Conservation (phyloP, 2,888 invertebrate genomes). For the Theretra japonica region DNA sequence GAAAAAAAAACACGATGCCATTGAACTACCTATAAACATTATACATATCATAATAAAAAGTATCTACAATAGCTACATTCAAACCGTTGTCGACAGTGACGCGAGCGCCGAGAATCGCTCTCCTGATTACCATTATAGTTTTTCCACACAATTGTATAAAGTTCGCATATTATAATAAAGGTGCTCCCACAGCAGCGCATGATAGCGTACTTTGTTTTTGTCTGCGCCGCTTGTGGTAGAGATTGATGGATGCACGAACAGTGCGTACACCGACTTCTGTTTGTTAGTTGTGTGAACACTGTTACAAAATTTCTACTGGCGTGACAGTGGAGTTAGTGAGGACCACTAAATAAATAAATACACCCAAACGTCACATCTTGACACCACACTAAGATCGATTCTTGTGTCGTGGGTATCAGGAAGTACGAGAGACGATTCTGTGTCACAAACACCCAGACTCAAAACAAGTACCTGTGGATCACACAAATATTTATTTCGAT, state of each 20-base stretch:
- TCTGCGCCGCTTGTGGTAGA: background rate
- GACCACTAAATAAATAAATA: too few relatives aligned
- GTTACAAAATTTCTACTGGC: background rate
- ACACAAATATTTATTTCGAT: too few relatives aligned
- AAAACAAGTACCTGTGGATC: too few relatives aligned
- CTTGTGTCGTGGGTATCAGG: too few relatives aligned
- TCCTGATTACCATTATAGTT: conserved; percentile 33
- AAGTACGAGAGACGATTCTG: too few relatives aligned
- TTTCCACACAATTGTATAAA: conserved; percentile 29
- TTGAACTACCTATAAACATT: too few relatives aligned
- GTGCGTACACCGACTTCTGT: background rate
- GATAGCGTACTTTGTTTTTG: conserved; percentile 22
- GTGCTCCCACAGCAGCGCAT: conserved; percentile 12
- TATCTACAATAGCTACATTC: background rate
- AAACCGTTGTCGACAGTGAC: conserved; percentile 1
- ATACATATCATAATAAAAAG: background rate
- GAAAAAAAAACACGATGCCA: too few relatives aligned
- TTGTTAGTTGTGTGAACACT: background rate
- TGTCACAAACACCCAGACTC: too few relatives aligned
- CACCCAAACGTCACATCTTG: too few relatives aligned
- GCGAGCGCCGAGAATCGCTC: conserved; percentile 17
- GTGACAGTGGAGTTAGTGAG: too few relatives aligned
- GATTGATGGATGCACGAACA: background rate
- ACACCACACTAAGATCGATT: too few relatives aligned
- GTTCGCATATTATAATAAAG: conserved; percentile 22